Conservation (phyloP, 2,797 vertebrate genomes). For the Jordanella pulchra region DNA sequence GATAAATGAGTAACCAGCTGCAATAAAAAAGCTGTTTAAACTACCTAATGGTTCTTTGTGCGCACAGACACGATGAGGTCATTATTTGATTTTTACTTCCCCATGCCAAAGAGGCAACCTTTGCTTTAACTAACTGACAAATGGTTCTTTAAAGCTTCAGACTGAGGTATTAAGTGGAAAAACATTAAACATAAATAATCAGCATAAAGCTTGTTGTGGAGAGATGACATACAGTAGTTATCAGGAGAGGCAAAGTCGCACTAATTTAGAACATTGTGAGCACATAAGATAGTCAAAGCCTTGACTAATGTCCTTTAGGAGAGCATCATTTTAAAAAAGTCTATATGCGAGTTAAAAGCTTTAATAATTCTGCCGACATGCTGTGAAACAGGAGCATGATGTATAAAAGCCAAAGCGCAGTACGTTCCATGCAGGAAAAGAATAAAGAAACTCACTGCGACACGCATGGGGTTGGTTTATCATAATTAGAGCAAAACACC, state of each 20-base stretch:
- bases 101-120: background rate
- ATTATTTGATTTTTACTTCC: slow-evolving; percentile 9
- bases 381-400: background rate
- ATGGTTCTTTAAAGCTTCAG: background rate
- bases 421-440: background rate
- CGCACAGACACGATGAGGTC: background rate
- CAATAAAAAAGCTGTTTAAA: slow-evolving; percentile 50
- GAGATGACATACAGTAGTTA: background rate
- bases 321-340: background rate
- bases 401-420: too few species aligned
- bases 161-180: slow-evolving; percentile 1
- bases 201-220: background rate
- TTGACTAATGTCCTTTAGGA: background rate
- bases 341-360: background rate
- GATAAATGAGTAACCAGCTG: slow-evolving; percentile 69
- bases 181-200: background rate
- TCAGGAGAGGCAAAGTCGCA: background rate
- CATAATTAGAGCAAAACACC: slow-evolving; percentile 45
- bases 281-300: background rate
- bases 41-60: background rate
- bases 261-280: background rate
- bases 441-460: background rate
- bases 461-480: background rate
- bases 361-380: background rate
- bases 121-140: background rate